phyloP scores from a whole-genome alignment of 2,797 vertebrate species.

The Etheostoma perlongum region DNA sequence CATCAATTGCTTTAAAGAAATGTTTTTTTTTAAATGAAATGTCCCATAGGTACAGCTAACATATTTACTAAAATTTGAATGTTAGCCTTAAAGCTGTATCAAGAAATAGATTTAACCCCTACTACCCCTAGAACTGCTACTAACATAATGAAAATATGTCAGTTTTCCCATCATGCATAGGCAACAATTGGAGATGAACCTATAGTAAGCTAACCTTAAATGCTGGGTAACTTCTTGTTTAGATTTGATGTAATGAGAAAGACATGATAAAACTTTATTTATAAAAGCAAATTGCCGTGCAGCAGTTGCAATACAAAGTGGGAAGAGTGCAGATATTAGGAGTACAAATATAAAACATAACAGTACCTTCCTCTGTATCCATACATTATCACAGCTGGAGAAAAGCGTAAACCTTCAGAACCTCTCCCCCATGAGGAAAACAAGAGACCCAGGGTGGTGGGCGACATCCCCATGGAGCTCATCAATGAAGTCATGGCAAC shows the following conservation, averaged over 20 bases:
- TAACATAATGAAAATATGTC: not conserved
- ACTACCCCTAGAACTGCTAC: not conserved
- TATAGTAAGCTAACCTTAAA: not conserved
- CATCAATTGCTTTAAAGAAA: not conserved
- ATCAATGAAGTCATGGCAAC: slow-evolving; percentile 99
- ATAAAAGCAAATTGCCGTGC: not conserved
- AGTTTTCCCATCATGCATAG: not conserved
- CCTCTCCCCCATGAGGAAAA: slow-evolving; percentile 89
- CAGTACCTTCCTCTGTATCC: slow-evolving; percentile 8
- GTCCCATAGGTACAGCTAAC: not conserved
- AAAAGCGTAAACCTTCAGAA: slow-evolving; percentile 94
- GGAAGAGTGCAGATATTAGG: not conserved
- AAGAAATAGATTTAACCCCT: slow-evolving; percentile 12
- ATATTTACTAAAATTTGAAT: slow-evolving; percentile 15
- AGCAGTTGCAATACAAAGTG: not conserved
- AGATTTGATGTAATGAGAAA: not conserved
- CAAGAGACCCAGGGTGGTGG: slow-evolving; percentile 91
- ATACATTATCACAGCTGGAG: slow-evolving; percentile 77
- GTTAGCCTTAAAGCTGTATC: not conserved
- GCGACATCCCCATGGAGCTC: slow-evolving; percentile 97
- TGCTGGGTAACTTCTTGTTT: not conserved
- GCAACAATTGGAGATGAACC: not conserved
- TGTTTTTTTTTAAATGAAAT: not conserved
- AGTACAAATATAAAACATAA: not conserved
- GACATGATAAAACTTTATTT: not conserved